Evolutionary conservation across 2,888 invertebrate species (phyloP), one percentile per base, ranked within the genome.

Genomic region (Agonum fuliginosum): DNA sequence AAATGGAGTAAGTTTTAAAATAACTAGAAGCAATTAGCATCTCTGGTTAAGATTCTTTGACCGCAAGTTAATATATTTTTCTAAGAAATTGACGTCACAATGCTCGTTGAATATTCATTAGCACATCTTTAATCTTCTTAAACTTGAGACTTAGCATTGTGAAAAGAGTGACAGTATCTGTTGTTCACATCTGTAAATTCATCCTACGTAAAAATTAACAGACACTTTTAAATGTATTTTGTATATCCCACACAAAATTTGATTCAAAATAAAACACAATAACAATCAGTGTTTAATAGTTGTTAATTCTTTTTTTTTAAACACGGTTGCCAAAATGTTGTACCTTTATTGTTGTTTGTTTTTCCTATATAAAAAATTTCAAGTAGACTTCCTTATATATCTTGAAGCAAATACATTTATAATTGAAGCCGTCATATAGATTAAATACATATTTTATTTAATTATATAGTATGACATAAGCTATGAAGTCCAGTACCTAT

Each of bases 1-100:
- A 43, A 91, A 91, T 82, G 91, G 91, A 79, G 91, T 91, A 85
- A 89, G 89, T 69, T 62, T 30, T 79, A 2, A 27, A 43, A 24
- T 43, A 43, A 10, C 46, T 69, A n/a, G 34, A n/a, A 69, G 20
- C 4, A 69, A 41, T 46, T 24, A 41, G 5, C 14, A 69, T 22
- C 20, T 27, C n/a, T 58, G 14, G 43, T 24, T 8, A 67, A 10
- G 1, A 43, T 41, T 41, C 24, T 20, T n/a, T 46, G 41, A 46
- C 69, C 58, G 22, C 24, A 24, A 22, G 8, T 17, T 30, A 62
- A 10, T 27, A 17, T 17, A 17, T 27, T 34, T 30, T 62, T 30
- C 30, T 30, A 6, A 17, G 17, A 30, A 27, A 17, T 8, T 58
- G 14, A 62, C 58, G 58, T 62, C 58, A 62, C 30, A 30, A 62